A percentile compares a stretch with the other conserved stretches of the same genome.
phyloP scores from a whole-genome alignment of 2,113 vertebrate species.

The Phylloscopus trochilus region DNA sequence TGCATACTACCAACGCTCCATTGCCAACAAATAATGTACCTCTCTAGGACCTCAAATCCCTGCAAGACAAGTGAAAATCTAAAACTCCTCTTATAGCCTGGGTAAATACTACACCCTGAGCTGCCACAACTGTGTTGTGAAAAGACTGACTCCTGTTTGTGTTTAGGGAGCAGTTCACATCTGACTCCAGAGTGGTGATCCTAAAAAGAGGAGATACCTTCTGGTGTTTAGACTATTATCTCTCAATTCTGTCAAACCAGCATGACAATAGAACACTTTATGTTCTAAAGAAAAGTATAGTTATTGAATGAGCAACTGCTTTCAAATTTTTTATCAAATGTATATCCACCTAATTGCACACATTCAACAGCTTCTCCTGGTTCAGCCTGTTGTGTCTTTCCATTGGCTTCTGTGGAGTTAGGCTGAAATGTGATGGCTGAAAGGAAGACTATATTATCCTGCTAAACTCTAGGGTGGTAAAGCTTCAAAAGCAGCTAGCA shows the following conservation, averaged over 20 bases:
- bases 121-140: neutral
- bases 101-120: neutral
- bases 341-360: neutral
- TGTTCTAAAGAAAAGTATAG: fast-evolving
- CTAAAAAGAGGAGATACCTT: neutral
- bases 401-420: neutral
- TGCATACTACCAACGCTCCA: neutral
- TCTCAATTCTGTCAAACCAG: neutral
- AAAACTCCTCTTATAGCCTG: neutral
- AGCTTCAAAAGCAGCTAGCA: neutral
- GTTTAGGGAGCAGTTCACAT: neutral
- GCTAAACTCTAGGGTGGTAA: neutral
- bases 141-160: neutral
- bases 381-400: neutral
- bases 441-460: neutral
- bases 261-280: neutral
- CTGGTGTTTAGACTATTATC: neutral
- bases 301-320: neutral
- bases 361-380: fast-evolving
- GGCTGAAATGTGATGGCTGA: neutral
- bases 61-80: neutral
- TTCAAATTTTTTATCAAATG: neutral
- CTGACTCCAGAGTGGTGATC: neutral
- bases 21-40: neutral
- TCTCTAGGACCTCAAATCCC: neutral